Evolutionary conservation across 1,140 invertebrate species (phyloP).

Genomic region (Carposina sasakii): DNA sequence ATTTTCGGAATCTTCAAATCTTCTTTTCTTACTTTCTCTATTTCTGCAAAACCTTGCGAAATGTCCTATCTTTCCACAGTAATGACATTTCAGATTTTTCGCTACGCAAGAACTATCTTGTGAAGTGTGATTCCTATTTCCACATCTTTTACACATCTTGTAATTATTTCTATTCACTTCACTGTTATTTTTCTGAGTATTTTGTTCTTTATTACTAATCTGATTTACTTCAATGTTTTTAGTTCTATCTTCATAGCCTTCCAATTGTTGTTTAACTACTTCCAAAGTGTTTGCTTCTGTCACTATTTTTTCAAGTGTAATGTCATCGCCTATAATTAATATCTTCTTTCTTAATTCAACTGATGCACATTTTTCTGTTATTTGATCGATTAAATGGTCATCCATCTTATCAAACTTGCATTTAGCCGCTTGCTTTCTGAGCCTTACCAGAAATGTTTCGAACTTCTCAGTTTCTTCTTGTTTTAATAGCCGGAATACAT

Average conservation of each 20-base stretch:
- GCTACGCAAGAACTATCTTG: neutral
- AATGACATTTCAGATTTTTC: neutral
- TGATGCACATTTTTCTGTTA: neutral
- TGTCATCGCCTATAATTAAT: neutral
- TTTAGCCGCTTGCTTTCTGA: conserved; percentile 6
- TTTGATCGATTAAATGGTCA: neutral
- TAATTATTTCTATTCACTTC: too few species aligned
- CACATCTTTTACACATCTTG: neutral
- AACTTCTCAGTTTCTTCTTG: conserved; percentile 1
- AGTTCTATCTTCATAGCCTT: neutral
- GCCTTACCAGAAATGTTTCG: conserved; percentile 5
- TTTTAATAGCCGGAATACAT: conserved; percentile 3
- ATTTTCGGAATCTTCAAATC: neutral
- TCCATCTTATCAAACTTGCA: neutral
- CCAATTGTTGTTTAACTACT: neutral
- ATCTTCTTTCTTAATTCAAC: neutral
- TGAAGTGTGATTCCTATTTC: neutral
- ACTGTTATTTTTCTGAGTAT: too few species aligned
- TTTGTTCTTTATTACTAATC: too few species aligned
- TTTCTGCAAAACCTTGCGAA: neutral
- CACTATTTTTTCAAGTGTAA: neutral
- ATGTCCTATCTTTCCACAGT: neutral
- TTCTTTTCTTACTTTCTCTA: neutral
- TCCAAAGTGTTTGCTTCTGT: neutral
- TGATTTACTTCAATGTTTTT: neutral